phyloP scores from a whole-genome alignment of 2,888 invertebrate species.

The Thelaira solivaga region DNA sequence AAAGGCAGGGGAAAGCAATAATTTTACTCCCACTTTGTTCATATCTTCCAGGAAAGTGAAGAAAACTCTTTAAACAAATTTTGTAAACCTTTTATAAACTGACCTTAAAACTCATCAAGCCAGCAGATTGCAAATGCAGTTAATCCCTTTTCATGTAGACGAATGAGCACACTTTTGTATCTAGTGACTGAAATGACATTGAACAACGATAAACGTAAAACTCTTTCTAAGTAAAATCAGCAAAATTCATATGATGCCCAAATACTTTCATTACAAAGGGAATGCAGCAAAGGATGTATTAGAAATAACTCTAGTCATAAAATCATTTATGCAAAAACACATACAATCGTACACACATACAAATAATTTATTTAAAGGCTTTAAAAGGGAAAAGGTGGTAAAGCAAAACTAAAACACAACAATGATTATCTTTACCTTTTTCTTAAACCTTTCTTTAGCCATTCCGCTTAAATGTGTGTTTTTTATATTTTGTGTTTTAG shows the following conservation, averaged over 20 bases:
- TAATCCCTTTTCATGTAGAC: conserved; percentile 30
- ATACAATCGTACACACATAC: not conserved
- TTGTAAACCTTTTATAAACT: conserved; percentile 27
- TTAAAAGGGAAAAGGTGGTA: conserved; percentile 36
- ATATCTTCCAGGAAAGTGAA: too few relatives aligned
- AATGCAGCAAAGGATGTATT: not conserved
- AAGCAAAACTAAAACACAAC: not conserved
- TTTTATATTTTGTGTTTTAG: not conserved
- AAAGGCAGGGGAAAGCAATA: too few relatives aligned
- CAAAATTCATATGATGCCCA: not conserved
- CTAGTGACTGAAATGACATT: too few relatives aligned
- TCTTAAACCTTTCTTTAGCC: conserved; percentile 44
- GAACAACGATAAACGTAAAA: conserved; percentile 53
- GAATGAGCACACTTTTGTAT: conserved; percentile 20
- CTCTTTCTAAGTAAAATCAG: conserved; percentile 44
- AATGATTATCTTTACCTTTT: conserved; percentile 35
- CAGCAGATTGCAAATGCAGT: not conserved
- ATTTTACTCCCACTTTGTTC: too few relatives aligned
- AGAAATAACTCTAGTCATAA: conserved; percentile 58
- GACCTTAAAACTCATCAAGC: not conserved
- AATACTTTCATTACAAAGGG: conserved; percentile 5
- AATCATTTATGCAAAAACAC: not conserved
- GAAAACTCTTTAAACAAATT: too few relatives aligned
- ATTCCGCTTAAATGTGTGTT: conserved; percentile 17
- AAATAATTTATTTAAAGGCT: conserved; percentile 21